Evolutionary conservation across 2,888 invertebrate species (phyloP), one percentile per base, ranked within the genome.

Genomic region (Ephialtes manifestator): DNA sequence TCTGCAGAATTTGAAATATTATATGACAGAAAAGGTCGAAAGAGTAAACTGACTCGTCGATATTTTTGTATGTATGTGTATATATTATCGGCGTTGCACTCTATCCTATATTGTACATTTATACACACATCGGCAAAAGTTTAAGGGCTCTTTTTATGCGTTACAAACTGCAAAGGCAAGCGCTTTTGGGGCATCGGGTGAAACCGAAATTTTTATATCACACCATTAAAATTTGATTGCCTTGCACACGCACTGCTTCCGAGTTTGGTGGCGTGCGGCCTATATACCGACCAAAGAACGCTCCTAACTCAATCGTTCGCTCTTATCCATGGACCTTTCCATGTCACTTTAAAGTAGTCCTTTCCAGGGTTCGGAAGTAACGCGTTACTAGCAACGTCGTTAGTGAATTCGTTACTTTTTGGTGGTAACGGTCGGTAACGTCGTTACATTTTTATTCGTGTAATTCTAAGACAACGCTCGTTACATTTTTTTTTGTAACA

Each of bases 191-290:
- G 39, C n/a, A 60, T 58, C n/a, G 46, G 28, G 58, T 46, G 60
- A 46, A 74, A 58, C 39, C 60, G 46, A 46, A 58, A 28, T 18
- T 74, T 46, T 74, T 74, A 60, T 74, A 74, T 43, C 39, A 28
- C 58, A 60, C 55, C 58, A 58, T 74, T 46, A 74, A 74, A 74
- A 74, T 74, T 74, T 74, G 72, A 74, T 74, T 74, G 72, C 28
- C 72, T 15, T 8, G 63, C 13, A 35, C 71, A 58, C 58, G 72
- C 24, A 31, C 43, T 24, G 58, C 58, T 8, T 35, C 15, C n/a
- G n/a, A 18, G 7, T 35, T 63, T 31, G 18, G 8, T 10, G 35
- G 10, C 11, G 7, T 35, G 35, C 18, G n/a, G n/a, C 18, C 35
- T 35, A 35, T 63, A n/a, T 31, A 15, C 31, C 31, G 31, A 31